These are phyloP conservation scores for Panthera leo DNA, from an alignment of 2,113 vertebrate genomes.

Conservation along the genomic window DNA sequence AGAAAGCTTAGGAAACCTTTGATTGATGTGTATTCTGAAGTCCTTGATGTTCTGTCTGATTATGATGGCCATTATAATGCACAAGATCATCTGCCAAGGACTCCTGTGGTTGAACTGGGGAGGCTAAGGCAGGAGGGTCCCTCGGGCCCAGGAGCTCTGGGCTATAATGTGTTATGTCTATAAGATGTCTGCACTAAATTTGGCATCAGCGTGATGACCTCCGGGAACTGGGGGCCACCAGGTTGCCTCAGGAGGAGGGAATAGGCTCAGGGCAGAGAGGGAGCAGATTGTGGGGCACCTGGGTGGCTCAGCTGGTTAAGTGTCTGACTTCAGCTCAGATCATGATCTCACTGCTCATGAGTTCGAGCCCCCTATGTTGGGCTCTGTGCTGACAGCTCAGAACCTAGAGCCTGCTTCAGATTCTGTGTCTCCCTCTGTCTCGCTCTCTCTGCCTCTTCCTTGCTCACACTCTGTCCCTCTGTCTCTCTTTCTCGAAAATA, in stretches of 20 bases:
- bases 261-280: conserved; percentile 83
- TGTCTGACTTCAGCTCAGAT: too few species aligned
- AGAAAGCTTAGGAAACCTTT: conserved; percentile 96
- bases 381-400: too few species aligned
- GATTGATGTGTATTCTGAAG: conserved; percentile 96
- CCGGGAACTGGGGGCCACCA: conserved; percentile 69
- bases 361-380: too few species aligned
- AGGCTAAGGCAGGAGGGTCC: conserved; percentile 79
- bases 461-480: too few species aligned
- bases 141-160: conserved; percentile 82
- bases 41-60: conserved; percentile 95
- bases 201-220: conserved; percentile 54
- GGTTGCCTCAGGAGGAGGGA: conserved; percentile 84
- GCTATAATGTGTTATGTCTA: conserved; percentile 78
- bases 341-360: too few species aligned
- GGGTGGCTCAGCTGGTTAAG: too few species aligned
- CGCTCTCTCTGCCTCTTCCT: too few species aligned
- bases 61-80: conserved; percentile 96
- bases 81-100: conserved; percentile 91
- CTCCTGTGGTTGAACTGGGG: background rate
- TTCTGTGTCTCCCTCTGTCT: too few species aligned
- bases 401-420: too few species aligned
- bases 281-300: too few species aligned
- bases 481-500: too few species aligned
- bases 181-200: conserved; percentile 77